A percentile compares a stretch with the other conserved stretches of the same genome.
Conservation (phyloP, 1,140 invertebrate genomes). For the Aleiodes sp. region DNA sequence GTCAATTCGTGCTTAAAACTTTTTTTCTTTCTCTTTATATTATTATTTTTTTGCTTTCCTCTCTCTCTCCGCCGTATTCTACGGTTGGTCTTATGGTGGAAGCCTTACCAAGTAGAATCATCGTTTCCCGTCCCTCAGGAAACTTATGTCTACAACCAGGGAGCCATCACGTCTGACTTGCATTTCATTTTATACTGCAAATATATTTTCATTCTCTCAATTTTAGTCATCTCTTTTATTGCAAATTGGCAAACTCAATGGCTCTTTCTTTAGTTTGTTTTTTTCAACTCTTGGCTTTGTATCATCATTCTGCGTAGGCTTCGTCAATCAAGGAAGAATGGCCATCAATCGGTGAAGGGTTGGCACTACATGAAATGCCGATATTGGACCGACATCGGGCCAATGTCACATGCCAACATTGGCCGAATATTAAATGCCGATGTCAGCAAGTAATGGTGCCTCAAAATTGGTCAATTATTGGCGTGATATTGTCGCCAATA, state of each 20-base stretch:
- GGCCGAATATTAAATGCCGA: too few relatives aligned
- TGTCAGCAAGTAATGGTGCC: too few relatives aligned
- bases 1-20: conserved; percentile 44
- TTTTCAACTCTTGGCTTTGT: not conserved
- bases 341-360: too few relatives aligned
- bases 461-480: too few relatives aligned
- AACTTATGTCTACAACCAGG: conserved; percentile 9
- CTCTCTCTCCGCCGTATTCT: not conserved
- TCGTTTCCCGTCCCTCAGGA: conserved; percentile 3
- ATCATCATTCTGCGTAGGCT: not conserved
- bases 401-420: too few relatives aligned
- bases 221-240: not conserved
- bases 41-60: not conserved
- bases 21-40: not conserved
- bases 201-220: not conserved
- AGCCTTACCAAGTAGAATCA: conserved; percentile 3
- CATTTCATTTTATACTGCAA: conserved; percentile 2
- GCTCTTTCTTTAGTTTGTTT: too few relatives aligned
- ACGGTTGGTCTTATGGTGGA: not conserved
- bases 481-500: too few relatives aligned
- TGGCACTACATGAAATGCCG: too few relatives aligned
- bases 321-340: too few relatives aligned
- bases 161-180: conserved; percentile 14
- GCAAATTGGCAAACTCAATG: not conserved
- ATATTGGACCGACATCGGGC: too few relatives aligned